Evolutionary conservation across 2,888 invertebrate genomes (phyloP).

Genomic region (Himalopsyche japonica): DNA sequence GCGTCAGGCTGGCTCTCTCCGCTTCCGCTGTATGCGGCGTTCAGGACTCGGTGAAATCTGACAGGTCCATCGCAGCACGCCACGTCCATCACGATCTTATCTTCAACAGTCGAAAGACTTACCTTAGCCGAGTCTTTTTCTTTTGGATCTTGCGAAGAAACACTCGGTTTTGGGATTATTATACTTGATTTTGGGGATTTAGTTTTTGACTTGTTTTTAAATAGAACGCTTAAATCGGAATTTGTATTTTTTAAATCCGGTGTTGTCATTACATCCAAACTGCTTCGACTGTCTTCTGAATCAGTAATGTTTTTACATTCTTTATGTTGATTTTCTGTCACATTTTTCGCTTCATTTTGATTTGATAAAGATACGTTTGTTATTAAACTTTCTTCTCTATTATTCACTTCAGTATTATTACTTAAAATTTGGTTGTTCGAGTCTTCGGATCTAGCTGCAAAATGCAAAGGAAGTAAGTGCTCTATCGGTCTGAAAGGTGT

Average conservation of each 20-base stretch:
- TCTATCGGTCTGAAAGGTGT: conserved; percentile 26
- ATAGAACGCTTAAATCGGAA: background rate
- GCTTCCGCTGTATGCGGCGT: conserved; percentile 70
- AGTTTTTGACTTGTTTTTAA: background rate
- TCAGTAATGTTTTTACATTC: background rate
- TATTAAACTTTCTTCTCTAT: background rate
- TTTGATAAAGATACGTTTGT: background rate
- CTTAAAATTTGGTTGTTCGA: background rate
- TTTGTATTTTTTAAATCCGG: background rate
- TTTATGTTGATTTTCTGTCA: background rate
- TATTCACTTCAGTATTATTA: background rate
- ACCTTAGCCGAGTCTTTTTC: background rate
- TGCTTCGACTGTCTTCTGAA: background rate
- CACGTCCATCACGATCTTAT: conserved; percentile 76
- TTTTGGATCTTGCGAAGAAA: background rate
- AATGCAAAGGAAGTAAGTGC: background rate
- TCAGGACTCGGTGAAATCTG: conserved; percentile 80
- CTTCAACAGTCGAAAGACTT: conserved; percentile 32
- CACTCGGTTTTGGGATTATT: background rate
- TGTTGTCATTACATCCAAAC: background rate
- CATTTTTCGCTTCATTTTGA: background rate
- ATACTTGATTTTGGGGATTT: background rate
- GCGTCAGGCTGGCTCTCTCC: conserved; percentile 39
- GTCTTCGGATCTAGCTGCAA: background rate
- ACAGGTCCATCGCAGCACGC: conserved; percentile 92